Evolutionary conservation across 2,113 vertebrate genomes (phyloP), one percentile per base, ranked within the genome.

Genomic region (Eulemur rufifrons): DNA sequence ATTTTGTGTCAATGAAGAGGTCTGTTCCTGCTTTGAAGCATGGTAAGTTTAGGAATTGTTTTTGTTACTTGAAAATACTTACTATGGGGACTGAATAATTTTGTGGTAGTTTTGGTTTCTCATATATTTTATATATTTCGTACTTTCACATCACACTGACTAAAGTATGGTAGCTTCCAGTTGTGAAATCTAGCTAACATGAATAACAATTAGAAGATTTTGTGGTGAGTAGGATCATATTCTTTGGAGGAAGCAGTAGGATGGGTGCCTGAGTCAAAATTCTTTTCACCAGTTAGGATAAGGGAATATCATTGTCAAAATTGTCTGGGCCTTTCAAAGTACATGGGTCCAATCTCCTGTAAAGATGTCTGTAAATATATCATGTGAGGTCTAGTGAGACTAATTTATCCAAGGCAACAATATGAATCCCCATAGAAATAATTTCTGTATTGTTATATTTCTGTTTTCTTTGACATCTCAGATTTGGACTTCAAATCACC

Each of bases 391-490:
- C 37, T 77, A 76, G 1, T 86, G 39, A 95, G 71, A 54, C 74
- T 89, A 59, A 82, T 52, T 84, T 89, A 74, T 54, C 59, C 50
- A 87, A 50, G 50, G 29, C 42, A 63, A 91, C 69, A 84, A 1
- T 52, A 54, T 76, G n/a, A 82, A 84, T 86, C 27, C 21, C 45
- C 82, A 0, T 20, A 77, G 80, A 87, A 95, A 92, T 87, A 74
- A 91, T 91, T 69, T 81, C 37, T 90, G 54, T 34, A 59, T 66
- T 95, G 21, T 87, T 32, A 2, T 59, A 68, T 92, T 78, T 81
- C 69, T 93, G 47, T 96, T 89, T 95, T 89, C 73, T 90, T 86
- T 95, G 68, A 91, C 82, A 89, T 61, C 56, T 97, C 56, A 91
- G 3, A 93, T 95, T 95, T 96, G 73, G 68, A 66, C 52, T 69